These are phyloP conservation scores for Epirrhoe alternata DNA, from an alignment of 2,888 invertebrate genomes.

Conservation along the genomic window DNA sequence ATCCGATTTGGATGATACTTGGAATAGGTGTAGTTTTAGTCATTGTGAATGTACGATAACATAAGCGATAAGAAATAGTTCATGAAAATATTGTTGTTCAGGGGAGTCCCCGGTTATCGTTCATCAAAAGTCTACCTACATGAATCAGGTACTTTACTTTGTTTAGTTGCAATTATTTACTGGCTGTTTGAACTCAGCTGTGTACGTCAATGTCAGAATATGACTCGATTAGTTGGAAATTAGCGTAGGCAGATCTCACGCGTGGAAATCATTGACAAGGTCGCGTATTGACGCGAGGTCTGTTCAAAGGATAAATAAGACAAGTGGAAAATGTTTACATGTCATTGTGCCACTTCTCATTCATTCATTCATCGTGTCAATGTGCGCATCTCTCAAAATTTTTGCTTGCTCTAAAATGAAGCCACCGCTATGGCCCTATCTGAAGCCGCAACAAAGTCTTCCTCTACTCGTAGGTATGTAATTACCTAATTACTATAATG, in stretches of 20 bases:
- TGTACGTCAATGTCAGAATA: conserved; percentile 51
- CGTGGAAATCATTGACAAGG: conserved; percentile 58
- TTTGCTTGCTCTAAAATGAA: no score
- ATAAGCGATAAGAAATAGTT: neutral
- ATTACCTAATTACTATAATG: no score
- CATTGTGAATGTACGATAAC: neutral
- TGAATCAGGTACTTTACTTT: neutral
- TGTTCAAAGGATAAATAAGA: conserved; percentile 45
- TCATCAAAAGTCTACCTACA: neutral
- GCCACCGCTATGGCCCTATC: no score
- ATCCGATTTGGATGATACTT: no score
- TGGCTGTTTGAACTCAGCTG: conserved; percentile 24
- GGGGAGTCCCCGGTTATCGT: neutral
- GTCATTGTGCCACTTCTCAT: neutral
- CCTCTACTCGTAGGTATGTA: no score
- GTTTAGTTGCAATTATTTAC: neutral
- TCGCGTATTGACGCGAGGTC: conserved; percentile 43
- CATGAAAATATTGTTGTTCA: neutral
- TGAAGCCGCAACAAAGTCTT: no score
- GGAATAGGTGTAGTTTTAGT: no score
- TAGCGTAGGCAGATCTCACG: conserved; percentile 55
- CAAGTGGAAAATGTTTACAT: conserved; percentile 26
- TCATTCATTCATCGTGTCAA: no score
- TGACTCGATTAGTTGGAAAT: conserved; percentile 57
- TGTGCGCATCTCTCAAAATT: no score